Evolutionary conservation across 2,888 invertebrate species (phyloP).

Genomic region (Cerastis leucographa): DNA sequence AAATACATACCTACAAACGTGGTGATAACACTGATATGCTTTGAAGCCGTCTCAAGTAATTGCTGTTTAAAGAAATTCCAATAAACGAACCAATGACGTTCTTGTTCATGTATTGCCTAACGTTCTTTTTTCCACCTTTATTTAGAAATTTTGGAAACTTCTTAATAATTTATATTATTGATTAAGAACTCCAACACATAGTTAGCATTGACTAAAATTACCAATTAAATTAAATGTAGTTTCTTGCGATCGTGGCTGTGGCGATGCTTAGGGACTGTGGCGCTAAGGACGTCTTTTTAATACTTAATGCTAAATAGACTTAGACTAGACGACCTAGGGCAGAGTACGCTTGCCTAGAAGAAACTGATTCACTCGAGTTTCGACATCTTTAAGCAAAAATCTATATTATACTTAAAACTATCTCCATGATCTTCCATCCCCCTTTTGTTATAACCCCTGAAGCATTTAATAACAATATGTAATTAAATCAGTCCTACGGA

Average conservation of each 20-base stretch:
- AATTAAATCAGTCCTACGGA: background rate
- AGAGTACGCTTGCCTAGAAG: no score
- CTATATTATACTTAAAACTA: background rate
- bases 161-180: background rate
- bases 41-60: background rate
- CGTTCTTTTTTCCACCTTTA: background rate
- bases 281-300: no score
- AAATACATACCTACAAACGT: background rate
- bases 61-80: background rate
- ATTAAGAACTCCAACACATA: background rate
- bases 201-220: background rate
- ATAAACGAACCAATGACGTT: background rate
- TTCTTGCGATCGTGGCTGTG: background rate
- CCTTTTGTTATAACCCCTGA: background rate
- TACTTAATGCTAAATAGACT: no score
- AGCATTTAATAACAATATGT: background rate
- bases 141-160: background rate
- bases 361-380: no score
- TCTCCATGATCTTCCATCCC: background rate
- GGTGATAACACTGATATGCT: conserved; percentile 8
- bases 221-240: background rate
- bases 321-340: no score
- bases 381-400: no score
- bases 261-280: no score
- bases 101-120: background rate